Evolutionary conservation across 1,140 invertebrate genomes (phyloP), one percentile per base, ranked within the genome.

Genomic region (Mactra quadrangularis): DNA sequence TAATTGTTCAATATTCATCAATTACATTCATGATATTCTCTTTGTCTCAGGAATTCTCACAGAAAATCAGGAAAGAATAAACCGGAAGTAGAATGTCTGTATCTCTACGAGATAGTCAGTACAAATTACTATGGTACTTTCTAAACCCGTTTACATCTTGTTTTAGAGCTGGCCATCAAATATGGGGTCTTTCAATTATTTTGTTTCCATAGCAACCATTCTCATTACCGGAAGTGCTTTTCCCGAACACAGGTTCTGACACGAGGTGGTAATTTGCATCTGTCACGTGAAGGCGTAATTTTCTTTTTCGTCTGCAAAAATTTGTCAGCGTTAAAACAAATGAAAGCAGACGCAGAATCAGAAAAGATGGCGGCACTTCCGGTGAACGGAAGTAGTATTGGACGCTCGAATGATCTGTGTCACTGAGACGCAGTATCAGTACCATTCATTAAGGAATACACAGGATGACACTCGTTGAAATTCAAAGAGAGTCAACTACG

Each of bases 261-360:
- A 81, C 77, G 66, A 81, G 62, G 64, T 59, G 25, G 25, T 81
- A 81, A 81, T 81, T 81, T 81, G 60, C 35, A 47, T 53, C 52
- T 81, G 77, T 81, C 77, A 81, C 77, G 77, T 66, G 60, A 57
- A 81, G 47, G 77, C 77, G 77, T 53, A 68, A 81, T 81, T 81
- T 81, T 81, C 66, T 68, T 68, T 81, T 70, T 68, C 64, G 64
- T 81, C 77, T 81, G 64, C 50, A 50, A 45, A 53, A 81, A 81
- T 81, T 81, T 81, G 77, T 81, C 77, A 81, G 57, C 57, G 35
- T 45, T 81, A 71, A 81, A 66, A 81, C 66, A 81, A 81, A 81
- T 57, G 64, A 81, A 71, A 81, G 60, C 77, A 81, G 77, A 68
- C 64, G 52, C 33, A 19, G 53, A 53, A 70, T 81, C 50, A 27